phyloP scores from a whole-genome alignment of 2,113 vertebrate species.

The Dendropsophus ebraccatus region DNA sequence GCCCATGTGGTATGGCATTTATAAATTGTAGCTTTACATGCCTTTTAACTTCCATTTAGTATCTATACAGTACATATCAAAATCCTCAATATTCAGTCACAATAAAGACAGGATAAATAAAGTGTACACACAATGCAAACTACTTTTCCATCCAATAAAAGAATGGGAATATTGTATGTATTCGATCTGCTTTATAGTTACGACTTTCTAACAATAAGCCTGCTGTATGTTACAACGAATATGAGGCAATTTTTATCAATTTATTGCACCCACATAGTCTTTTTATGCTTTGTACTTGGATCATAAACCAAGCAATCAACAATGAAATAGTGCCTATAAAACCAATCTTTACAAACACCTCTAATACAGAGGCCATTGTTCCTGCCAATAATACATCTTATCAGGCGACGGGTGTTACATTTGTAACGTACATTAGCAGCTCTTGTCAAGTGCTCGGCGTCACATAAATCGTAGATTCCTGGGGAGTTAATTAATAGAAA shows the following conservation, averaged over 20 bases:
- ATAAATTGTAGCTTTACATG: too few species aligned
- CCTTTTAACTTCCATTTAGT: too few species aligned
- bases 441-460: conserved; percentile 13
- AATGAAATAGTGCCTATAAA: conserved; percentile 48
- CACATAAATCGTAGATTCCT: conserved; percentile 33
- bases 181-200: not conserved
- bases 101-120: not conserved
- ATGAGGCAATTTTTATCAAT: conserved; percentile 35
- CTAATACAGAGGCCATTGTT: conserved; percentile 32
- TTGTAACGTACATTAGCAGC: conserved; percentile 34
- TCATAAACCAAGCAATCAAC: conserved; percentile 52
- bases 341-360: conserved; percentile 51
- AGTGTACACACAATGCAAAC: not conserved
- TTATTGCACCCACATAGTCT: conserved; percentile 49
- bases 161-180: not conserved
- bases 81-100: not conserved
- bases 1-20: too few species aligned
- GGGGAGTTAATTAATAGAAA: conserved; percentile 49
- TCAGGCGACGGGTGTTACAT: conserved; percentile 32
- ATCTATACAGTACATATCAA: not conserved
- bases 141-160: not conserved
- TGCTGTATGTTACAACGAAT: conserved; percentile 23
- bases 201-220: conserved; percentile 12
- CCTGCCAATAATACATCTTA: conserved; percentile 51
- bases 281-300: conserved; percentile 40